These are phyloP conservation scores for Rhizomys pruinosus DNA, from an alignment of 2,113 vertebrate genomes.

Conservation along the genomic window DNA sequence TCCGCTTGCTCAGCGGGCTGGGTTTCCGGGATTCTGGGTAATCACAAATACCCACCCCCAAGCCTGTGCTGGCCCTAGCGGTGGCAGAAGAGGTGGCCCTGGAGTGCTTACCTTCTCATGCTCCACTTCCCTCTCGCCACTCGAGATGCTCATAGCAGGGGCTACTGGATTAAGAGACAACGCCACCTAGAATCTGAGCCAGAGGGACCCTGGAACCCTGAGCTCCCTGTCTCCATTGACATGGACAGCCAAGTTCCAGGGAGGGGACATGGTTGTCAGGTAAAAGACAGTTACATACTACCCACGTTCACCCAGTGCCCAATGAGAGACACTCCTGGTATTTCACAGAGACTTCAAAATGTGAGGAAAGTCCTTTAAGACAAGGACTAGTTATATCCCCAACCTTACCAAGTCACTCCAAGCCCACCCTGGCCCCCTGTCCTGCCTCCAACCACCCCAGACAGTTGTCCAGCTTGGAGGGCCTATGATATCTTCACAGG, in stretches of 20 bases:
- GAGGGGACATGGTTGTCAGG: background rate
- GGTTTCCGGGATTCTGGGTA: slow-evolving; percentile 65
- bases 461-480: background rate
- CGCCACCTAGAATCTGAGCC: background rate
- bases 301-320: background rate
- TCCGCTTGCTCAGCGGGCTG: background rate
- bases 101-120: background rate
- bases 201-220: background rate
- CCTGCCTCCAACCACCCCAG: background rate
- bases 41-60: background rate
- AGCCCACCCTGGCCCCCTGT: background rate
- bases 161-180: background rate
- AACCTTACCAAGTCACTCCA: background rate
- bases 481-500: slow-evolving; percentile 85
- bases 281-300: background rate
- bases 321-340: background rate
- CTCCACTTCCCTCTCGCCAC: background rate
- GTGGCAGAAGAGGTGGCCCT: background rate
- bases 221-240: background rate
- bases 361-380: background rate
- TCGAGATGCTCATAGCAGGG: background rate
- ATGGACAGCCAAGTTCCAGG: background rate
- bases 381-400: background rate
- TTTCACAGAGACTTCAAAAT: background rate
- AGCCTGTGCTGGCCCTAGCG: background rate